A percentile compares a stretch with the other conserved stretches of the same genome.
These are phyloP conservation scores for Rhinoptilus africanus DNA, from an alignment of 2,113 vertebrate species.

Conservation along the genomic window DNA sequence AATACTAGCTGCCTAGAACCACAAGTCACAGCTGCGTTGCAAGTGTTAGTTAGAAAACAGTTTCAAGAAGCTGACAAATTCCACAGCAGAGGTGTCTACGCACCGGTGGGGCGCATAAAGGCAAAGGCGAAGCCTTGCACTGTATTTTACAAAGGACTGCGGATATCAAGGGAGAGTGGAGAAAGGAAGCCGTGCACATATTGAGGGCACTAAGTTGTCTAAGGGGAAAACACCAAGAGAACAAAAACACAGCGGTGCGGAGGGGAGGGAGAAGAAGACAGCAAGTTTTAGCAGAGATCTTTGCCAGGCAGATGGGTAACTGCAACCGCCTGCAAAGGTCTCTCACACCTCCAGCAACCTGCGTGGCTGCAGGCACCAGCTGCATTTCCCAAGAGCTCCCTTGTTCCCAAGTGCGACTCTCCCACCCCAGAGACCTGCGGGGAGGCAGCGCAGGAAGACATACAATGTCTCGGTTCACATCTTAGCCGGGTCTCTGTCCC, in stretches of 20 bases:
- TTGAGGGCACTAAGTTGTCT: background rate
- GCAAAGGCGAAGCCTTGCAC: background rate
- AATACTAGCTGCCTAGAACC: background rate
- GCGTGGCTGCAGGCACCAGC: background rate
- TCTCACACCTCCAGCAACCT: rapidly evolving
- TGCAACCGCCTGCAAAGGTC: background rate
- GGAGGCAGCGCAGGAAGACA: background rate
- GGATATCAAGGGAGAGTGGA: background rate
- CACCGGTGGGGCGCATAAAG: background rate
- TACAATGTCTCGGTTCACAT: constrained; percentile 10
- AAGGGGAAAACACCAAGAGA: background rate
- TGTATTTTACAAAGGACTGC: background rate
- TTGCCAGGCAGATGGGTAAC: background rate
- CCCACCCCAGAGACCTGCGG: background rate
- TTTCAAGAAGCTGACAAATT: background rate
- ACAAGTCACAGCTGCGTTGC: background rate
- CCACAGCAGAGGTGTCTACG: background rate
- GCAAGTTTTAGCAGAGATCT: background rate
- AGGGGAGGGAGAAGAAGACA: background rate
- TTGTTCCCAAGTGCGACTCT: background rate
- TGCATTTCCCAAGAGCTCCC: background rate
- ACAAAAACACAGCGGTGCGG: background rate
- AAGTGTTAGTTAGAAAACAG: background rate
- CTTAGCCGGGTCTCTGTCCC: background rate
- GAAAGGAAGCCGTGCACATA: background rate